These are phyloP conservation scores for Meandrina meandrites DNA, from an alignment of 92 coral and sea anemone genomes.

Conservation along the genomic window DNA sequence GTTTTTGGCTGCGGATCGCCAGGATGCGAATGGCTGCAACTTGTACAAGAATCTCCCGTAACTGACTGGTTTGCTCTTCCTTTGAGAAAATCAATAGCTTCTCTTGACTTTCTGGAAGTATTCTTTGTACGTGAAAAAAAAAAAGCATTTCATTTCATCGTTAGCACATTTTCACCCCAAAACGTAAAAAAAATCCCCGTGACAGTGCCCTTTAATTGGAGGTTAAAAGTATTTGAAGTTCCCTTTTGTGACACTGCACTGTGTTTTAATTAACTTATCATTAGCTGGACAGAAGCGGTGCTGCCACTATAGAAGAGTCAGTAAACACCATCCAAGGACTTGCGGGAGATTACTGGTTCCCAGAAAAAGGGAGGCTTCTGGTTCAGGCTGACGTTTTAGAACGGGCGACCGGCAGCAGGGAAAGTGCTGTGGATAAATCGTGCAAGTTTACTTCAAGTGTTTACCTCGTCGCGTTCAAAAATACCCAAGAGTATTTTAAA, in stretches of 20 bases:
- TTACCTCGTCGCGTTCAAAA: slow-evolving; percentile 63
- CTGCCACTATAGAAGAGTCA: not conserved
- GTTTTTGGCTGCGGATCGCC: no score
- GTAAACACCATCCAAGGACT: slow-evolving; percentile 35
- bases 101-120: no score
- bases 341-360: slow-evolving; percentile 77
- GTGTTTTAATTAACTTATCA: not conserved
- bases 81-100: no score
- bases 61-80: no score
- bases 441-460: slow-evolving; percentile 71
- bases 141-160: no score
- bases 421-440: slow-evolving; percentile 66
- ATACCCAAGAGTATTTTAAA: slow-evolving; percentile 77
- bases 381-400: slow-evolving; percentile 81
- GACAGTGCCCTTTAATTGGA: no score
- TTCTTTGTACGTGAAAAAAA: no score
- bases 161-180: no score
- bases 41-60: no score
- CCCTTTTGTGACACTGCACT: not conserved
- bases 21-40: no score
- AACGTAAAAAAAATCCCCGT: no score
- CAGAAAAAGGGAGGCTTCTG: slow-evolving; percentile 73
- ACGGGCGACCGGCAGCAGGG: slow-evolving; percentile 73
- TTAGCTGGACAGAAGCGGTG: slow-evolving; percentile 21
- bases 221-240: no score